Conservation (phyloP, 2,888 invertebrate genomes). For the Onthophagus sagittarius region DNA sequence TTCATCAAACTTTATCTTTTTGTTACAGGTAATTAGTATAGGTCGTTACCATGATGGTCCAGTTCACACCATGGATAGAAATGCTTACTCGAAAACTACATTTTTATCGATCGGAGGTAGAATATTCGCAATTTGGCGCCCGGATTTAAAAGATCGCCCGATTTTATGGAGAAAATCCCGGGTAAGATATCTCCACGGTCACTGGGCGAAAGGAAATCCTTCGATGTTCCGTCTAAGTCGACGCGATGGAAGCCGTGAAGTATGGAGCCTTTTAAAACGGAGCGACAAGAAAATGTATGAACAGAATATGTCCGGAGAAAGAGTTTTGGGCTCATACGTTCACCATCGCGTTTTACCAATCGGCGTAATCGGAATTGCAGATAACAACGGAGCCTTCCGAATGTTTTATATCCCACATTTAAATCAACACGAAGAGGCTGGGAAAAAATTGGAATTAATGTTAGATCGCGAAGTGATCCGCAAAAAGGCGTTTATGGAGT, state of each 20-base stretch:
- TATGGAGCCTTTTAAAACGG: constrained; percentile 73
- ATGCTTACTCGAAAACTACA: background rate
- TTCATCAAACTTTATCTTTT: too few species aligned
- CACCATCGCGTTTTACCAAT: constrained; percentile 49
- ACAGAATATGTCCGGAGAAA: constrained; percentile 63
- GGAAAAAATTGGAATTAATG: constrained; percentile 46
- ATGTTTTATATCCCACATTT: constrained; percentile 53
- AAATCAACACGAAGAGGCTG: constrained; percentile 33
- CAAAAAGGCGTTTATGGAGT: constrained; percentile 52
- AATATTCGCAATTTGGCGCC: constrained; percentile 46
- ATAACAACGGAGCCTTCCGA: constrained; percentile 64
- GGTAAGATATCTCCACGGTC: constrained; percentile 58
- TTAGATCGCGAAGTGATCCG: constrained; percentile 54
- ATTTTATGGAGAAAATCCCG: constrained; percentile 64
- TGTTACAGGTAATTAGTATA: constrained; percentile 42
- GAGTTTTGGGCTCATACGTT: constrained; percentile 61
- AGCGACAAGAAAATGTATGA: constrained; percentile 66
- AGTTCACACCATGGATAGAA: constrained; percentile 51
- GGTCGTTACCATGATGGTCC: constrained; percentile 69
- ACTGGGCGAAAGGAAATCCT: constrained; percentile 75
- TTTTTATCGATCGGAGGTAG: constrained; percentile 49
- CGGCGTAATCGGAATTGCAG: constrained; percentile 62
- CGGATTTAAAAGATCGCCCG: constrained; percentile 58
- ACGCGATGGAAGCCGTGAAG: constrained; percentile 71
- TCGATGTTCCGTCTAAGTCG: constrained; percentile 60